Base-by-base conservation (phyloP, 1,140 invertebrate species). In the Subanguina moxae region DNA sequence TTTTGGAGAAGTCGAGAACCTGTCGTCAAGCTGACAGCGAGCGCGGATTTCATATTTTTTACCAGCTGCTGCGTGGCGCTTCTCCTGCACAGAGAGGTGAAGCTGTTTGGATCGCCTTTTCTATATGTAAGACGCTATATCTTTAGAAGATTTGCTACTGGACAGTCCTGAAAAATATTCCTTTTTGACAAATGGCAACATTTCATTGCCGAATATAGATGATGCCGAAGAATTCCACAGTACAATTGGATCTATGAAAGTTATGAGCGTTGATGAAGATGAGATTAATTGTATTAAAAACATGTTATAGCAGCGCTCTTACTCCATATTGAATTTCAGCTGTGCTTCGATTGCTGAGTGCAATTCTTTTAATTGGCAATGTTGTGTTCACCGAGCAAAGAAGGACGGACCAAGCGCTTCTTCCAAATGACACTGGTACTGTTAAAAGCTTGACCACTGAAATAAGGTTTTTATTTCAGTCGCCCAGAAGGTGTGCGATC, bases 301-400 rank as follows among this genome's bases (percentile, higher is more conserved):
- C 32, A 3, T 38, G 11, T 5, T 5, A 3, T 38, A 11, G 32
- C 3, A 65, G 61, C n/a, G n/a, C n/a, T n/a, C n/a, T n/a, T n/a
- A n/a, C n/a, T n/a, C n/a, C n/a, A n/a, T n/a, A n/a, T n/a, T n/a
- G n/a, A n/a, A n/a, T 84, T 85, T 32, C 80, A 87, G 92, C 93
- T 56, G 92, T 98, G 74, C 94, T 97, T 84, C 88, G 91, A 68
- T 91, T 96, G 72, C 90, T 98, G 0, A 96, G 93, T 1, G 89
- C 94, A 13, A 91, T 95, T 0, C 88, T 99, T 82, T 85, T 96
- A 32, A 95, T 99, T 83, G 94, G 96, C 1, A 97, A 93, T 74
- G 95, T 99, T 91, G 90, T 93, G 83, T 98, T 98, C 85, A 91
- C 94, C 72, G 93, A 96, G 83, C 96, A 99, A 81, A 88, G 94